Evolutionary conservation across 2,113 vertebrate species (phyloP).

Genomic region (Ranitomeya variabilis): DNA sequence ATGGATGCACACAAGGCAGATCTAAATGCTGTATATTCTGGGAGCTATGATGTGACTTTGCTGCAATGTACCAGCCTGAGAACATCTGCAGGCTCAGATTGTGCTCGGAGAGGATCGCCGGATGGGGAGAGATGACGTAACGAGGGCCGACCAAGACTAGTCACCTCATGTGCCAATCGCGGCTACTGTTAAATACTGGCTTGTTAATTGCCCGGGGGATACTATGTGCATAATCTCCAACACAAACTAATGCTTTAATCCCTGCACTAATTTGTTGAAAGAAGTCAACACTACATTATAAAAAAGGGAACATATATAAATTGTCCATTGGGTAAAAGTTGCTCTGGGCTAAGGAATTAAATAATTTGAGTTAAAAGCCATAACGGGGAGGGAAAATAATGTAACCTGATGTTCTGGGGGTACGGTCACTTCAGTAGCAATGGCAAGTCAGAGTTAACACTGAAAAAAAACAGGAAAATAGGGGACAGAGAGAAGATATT

Average conservation of each 20-base stretch:
- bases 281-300: not conserved
- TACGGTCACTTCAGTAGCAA: not conserved
- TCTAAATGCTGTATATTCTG: not conserved
- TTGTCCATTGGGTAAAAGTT: not conserved
- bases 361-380: too few relatives aligned
- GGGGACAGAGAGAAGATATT: conserved; percentile 34
- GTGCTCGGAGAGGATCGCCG: not conserved
- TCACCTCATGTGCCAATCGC: not conserved
- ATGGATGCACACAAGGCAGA: not conserved
- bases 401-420: not conserved
- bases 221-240: conserved; percentile 1
- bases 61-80: not conserved
- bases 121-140: not conserved
- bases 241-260: conserved; percentile 55
- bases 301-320: not conserved
- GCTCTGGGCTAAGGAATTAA: not conserved
- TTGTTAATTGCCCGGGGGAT: conserved; percentile 20
- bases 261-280: conserved; percentile 24
- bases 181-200: conserved; percentile 8
- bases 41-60: not conserved
- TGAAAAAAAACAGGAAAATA: not conserved
- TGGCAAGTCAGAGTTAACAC: not conserved
- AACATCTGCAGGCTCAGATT: not conserved
- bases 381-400: not conserved
- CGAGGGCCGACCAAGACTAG: not conserved